These are phyloP conservation scores for Lagocephalus sceleratus DNA, from an alignment of 2,797 vertebrate species.

Conservation along the genomic window DNA sequence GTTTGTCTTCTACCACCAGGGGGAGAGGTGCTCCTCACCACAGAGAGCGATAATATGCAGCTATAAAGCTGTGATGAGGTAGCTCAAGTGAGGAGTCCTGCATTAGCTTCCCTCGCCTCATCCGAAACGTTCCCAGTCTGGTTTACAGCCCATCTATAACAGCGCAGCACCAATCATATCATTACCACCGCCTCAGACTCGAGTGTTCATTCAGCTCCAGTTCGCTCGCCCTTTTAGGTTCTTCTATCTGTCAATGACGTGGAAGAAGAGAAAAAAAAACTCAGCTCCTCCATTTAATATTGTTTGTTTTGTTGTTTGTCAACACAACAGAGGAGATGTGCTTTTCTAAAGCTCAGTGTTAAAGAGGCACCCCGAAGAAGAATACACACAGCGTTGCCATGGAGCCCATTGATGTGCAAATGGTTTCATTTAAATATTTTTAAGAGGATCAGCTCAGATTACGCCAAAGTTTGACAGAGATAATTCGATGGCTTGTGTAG, in stretches of 20 bases:
- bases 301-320: constrained; percentile 86
- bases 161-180: constrained; percentile 63
- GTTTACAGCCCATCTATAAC: constrained; percentile 61
- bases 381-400: constrained; percentile 82
- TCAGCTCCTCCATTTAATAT: constrained; percentile 76
- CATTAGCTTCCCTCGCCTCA: constrained; percentile 54
- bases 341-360: constrained; percentile 80
- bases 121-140: constrained; percentile 51
- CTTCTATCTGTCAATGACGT: constrained; percentile 74
- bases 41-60: constrained; percentile 49
- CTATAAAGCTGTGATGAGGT: constrained; percentile 61
- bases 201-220: constrained; percentile 63
- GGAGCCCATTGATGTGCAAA: constrained; percentile 83
- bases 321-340: constrained; percentile 82
- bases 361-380: constrained; percentile 80
- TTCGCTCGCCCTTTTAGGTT: constrained; percentile 59
- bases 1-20: constrained; percentile 69
- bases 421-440: constrained; percentile 85
- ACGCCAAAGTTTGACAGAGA: constrained; percentile 86
- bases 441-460: constrained; percentile 87
- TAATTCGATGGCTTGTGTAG: constrained; percentile 85
- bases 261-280: constrained; percentile 55
- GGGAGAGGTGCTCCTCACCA: constrained; percentile 64
- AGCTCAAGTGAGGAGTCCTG: constrained; percentile 52
- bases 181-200: constrained; percentile 61